Evolutionary conservation across 2,888 invertebrate species (phyloP).

Genomic region (Cerastis leucographa): DNA sequence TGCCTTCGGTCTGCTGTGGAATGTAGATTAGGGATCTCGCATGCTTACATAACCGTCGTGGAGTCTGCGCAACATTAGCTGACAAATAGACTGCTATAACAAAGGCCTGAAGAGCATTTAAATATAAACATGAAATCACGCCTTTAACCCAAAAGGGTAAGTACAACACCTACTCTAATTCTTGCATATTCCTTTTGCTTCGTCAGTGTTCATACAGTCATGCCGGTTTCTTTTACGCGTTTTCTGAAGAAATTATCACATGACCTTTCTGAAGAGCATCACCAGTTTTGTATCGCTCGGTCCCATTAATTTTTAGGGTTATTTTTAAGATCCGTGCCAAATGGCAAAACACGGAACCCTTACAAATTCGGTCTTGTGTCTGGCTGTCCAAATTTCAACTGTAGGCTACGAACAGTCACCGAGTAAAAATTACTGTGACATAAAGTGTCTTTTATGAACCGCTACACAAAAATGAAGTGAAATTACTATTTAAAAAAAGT

Average conservation of each 20-base stretch:
- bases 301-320: no score
- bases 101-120: not conserved
- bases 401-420: no score
- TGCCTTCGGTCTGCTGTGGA: constrained; percentile 38
- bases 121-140: not conserved
- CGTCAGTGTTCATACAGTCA: not conserved
- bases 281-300: not conserved
- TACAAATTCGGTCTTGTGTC: no score
- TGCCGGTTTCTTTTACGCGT: not conserved
- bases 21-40: constrained; percentile 34
- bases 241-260: not conserved
- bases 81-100: not conserved
- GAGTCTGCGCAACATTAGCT: not conserved
- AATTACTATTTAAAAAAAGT: no score
- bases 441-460: no score
- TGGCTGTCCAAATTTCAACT: no score
- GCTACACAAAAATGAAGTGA: no score
- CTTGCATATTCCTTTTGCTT: not conserved
- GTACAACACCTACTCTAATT: not conserved
- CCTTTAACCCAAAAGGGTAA: not conserved
- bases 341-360: no score
- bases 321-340: no score
- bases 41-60: constrained; percentile 29
- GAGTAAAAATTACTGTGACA: no score
- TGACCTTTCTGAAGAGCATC: not conserved